phyloP scores from a whole-genome alignment of 1,140 invertebrate species.

The Triops longicaudatus region DNA sequence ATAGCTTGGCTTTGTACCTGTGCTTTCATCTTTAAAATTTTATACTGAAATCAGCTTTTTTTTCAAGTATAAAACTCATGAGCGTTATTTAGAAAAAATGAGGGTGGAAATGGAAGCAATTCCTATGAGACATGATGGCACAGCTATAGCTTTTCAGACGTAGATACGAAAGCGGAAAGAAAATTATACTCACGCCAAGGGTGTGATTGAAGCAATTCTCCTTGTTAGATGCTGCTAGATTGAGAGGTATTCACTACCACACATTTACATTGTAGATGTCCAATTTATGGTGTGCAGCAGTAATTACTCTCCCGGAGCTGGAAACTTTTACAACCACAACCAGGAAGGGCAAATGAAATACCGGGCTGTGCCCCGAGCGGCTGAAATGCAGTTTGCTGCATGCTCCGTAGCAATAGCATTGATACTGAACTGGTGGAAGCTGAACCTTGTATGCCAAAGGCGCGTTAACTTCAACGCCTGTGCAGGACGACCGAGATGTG shows the following conservation, averaged over 20 bases:
- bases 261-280: not conserved
- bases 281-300: not conserved
- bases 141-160: not conserved
- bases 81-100: not conserved
- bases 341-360: not conserved
- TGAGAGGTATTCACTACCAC: not conserved
- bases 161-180: not conserved
- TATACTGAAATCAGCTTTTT: not conserved
- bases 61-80: not conserved
- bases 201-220: not conserved
- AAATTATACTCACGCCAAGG: constrained; percentile 1
- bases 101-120: not conserved
- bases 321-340: not conserved
- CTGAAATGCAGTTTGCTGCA: not conserved
- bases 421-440: not conserved
- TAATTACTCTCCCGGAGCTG: not conserved
- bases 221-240: no score
- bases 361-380: not conserved
- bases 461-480: not conserved
- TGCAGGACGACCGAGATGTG: not conserved
- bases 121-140: not conserved
- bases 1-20: not conserved
- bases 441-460: not conserved
- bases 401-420: not conserved
- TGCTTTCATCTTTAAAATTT: not conserved